A percentile compares a stretch with the other conserved stretches of the same genome.
These are phyloP conservation scores for Serripes groenlandicus DNA, from an alignment of 2,888 invertebrate species.

Conservation along the genomic window DNA sequence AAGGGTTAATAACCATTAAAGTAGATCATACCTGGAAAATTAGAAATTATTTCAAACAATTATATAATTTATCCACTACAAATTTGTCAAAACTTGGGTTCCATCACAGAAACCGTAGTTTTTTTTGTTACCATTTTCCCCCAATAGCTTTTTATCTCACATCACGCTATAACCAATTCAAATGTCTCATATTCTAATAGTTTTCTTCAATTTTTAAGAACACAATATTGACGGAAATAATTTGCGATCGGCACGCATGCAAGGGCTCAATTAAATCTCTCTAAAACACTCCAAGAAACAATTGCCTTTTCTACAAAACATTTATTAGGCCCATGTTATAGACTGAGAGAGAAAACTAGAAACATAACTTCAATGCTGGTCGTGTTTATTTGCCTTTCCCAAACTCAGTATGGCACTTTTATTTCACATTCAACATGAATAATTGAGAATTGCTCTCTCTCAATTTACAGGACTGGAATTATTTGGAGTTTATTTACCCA, in stretches of 20 bases:
- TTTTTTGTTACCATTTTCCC: too few species aligned
- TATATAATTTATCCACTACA: too few species aligned
- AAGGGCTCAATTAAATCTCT: conserved; percentile 47
- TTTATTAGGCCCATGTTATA: conserved; percentile 42
- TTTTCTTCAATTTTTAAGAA: conserved; percentile 23
- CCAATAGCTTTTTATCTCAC: not conserved
- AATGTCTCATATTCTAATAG: conserved; percentile 26
- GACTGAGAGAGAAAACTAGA: not conserved
- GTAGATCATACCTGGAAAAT: too few species aligned
- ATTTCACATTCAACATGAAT: conserved; percentile 24
- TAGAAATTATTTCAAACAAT: too few species aligned
- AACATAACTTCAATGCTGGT: too few species aligned
- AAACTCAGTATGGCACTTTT: conserved; percentile 3
- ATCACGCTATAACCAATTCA: conserved; percentile 24
- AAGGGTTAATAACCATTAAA: too few species aligned
- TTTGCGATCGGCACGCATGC: conserved; percentile 46
- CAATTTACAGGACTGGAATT: conserved; percentile 6
- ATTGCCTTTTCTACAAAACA: conserved; percentile 36
- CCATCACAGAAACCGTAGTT: too few species aligned
- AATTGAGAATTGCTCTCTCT: not conserved
- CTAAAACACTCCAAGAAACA: conserved; percentile 34
- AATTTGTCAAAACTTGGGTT: too few species aligned
- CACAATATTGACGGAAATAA: conserved; percentile 26
- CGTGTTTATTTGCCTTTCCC: conserved; percentile 17
- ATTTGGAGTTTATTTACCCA: not conserved